Base-by-base conservation (phyloP, 2,113 vertebrate species). In the Bostrychus sinensis region DNA sequence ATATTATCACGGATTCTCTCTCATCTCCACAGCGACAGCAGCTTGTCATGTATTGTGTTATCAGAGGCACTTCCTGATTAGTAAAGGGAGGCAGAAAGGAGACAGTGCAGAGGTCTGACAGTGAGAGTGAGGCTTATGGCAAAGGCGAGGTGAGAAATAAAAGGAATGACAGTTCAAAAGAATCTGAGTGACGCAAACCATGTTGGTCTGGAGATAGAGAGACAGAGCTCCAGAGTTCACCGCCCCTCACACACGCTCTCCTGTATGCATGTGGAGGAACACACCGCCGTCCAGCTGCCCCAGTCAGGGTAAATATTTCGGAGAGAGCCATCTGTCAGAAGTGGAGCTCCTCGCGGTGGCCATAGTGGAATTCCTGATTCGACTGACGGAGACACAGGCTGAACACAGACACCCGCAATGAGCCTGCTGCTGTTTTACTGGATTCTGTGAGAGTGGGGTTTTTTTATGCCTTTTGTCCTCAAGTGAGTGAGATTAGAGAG, bases 121-220 rank as follows among this genome's bases (percentile, higher is more conserved):
- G 28, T 11, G 11, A 23, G 36, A 26, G 12, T 22, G 48, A 20
- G n/a, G 14, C 11, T n/a, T n/a, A 48, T 26, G 66, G 55, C 59
- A n/a, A 8, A 30, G 43, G 41, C 16, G 7, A 55, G 54, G 36
- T 69, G 46, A 73, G 62, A 81, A 76, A 67, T 69, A 83, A 72
- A 70, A 42, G 84, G 36, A 68, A 66, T 74, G 80, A 75, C 78
- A 73, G 55, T 78, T 86, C 77, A 83, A 86, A 78, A 74, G 66
- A 77, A 85, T 82, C 66, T 78, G 73, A 72, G 64, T 1, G 8
- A 65, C 66, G 85, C 80, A 70, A 70, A 62, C 73, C 51, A 70
- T 64, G 69, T 73, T 50, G 62, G 67, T 51, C 39, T 77, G 58
- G 68, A 78, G 73, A 34, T 23, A 72, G 64, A 38, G 48, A 58